Conservation (phyloP, 2,888 invertebrate genomes). For the Cryptosula pallasiana region DNA sequence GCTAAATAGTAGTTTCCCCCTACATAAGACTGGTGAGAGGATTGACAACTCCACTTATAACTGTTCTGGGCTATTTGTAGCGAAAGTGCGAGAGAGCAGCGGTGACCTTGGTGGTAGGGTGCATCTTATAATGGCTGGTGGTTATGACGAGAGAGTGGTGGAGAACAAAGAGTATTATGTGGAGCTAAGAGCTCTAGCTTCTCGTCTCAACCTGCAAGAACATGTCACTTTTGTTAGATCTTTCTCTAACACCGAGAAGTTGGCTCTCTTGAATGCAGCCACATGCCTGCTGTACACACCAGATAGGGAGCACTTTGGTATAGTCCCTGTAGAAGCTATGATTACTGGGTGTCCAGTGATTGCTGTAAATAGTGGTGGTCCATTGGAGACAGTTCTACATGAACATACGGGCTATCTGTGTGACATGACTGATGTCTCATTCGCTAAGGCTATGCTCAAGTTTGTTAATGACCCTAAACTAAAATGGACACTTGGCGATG, state of each 20-base stretch:
- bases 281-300: constrained; percentile 89
- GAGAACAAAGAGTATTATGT: constrained; percentile 82
- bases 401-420: constrained; percentile 54
- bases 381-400: constrained; percentile 75
- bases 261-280: constrained; percentile 70
- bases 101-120: constrained; percentile 49
- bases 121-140: constrained; percentile 90
- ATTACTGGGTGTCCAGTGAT: constrained; percentile 85
- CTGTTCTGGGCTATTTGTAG: too few species aligned
- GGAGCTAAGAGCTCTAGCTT: constrained; percentile 67
- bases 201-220: constrained; percentile 58
- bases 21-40: too few species aligned
- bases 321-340: constrained; percentile 98
- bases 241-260: constrained; percentile 77
- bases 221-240: constrained; percentile 81
- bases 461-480: constrained; percentile 63
- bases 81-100: constrained; percentile 31
- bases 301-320: constrained; percentile 95
- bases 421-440: constrained; percentile 61
- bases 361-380: constrained; percentile 91
- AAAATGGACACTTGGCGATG: constrained; percentile 66
- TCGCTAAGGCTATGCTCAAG: constrained; percentile 71
- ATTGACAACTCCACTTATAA: too few species aligned
- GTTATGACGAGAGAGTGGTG: constrained; percentile 80
- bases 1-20: too few species aligned